Base-by-base conservation (phyloP, 2,113 vertebrate genomes). In the Nyctibius bracteatus region DNA sequence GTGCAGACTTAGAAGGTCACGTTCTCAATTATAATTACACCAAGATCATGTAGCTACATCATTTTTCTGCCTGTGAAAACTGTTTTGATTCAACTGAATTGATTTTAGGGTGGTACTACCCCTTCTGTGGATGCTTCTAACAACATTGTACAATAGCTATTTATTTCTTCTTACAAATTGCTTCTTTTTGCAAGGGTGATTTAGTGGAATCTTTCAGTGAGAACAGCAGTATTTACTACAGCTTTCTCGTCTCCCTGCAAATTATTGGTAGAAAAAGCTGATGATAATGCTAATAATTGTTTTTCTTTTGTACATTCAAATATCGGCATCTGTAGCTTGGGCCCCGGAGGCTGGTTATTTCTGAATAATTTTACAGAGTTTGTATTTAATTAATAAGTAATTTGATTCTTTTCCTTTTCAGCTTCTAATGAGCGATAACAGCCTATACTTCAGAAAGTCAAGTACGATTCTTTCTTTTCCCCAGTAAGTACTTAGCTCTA, bases 361-460 rank as follows among this genome's bases (percentile, higher is more conserved):
- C 47, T 55, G 37, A 88, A 33, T 31, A 82, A 52, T 86, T 95
- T 91, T 55, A 55, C 33, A 63, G 63, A 66, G 54, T 71, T 95
- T 92, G 41, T 75, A 27, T 91, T 89, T 91, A 89, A 88, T 94
- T 92, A 92, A 55, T 85, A 80, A 92, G 44, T 62, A 66, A 87
- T 91, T 86, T 70, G 49, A 82, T 91, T 94, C 33, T 94, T 94
- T 87, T 81, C 20, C 47, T 92, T 92, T 90, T 46, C 74, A 91
- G 74, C 33, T 82, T 77, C 84, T 92, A 80, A 70, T 52, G 73
- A 82, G 73, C 0, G 10, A 84, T 74, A 93, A 68, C 90, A 90
- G 82, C 63, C 58, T 79, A 72, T 91, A 68, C 86, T 96, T 92
- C 68, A 92, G 59, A 95, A 92, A 95, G 84, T 83, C 73, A 92